Evolutionary conservation across 30 jellyfish, hydroid and myxozoan species (phyloP), one percentile per base, ranked within the genome.

Genomic region (Kudoa iwatai): DNA sequence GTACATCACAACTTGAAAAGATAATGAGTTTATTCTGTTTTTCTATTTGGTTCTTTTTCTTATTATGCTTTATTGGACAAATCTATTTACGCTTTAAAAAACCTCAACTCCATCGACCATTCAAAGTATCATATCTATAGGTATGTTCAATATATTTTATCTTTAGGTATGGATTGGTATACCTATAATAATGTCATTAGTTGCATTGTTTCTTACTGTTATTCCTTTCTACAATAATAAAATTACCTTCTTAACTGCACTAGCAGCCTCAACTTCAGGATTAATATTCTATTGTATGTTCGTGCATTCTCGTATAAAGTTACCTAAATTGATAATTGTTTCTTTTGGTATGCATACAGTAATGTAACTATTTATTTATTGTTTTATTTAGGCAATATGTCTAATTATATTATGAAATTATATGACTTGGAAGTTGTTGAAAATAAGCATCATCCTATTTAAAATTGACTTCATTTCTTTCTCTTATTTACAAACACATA

Each of bases 1-100:
- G 57, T 44, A 65, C 83, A n/a, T 51, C 77, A 28, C 34, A 65
- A 6, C 57, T 65, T 23, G 81, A 43, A 25, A 51, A 47, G 33
- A 38, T 65, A 51, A 65, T 65, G 24, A 65, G 46, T 4, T 30
- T 65, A 42, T 65, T 65, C 74, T 55, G 88, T 46, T 65, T 65
- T 52, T 71, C 88, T 1, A 49, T 79, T 9, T 65, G 88, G 88
- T 57, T 65, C 16, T 65, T 65, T 43, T 65, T 55, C 44, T 68
- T 83, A 21, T 40, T 58, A 17, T 65, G 86, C 19, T 65, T 65
- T 22, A 51, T 44, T 15, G 83, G 49, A 2, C 26, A 55, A 13
- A 17, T 65, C 40, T 57, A 40, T 41, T 33, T 55, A 24, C 40
- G 88, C 2, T 55, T 46, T 45, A 43, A 31, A 40, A 32, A 38